A percentile compares a stretch with the other conserved stretches of the same genome.
phyloP scores from a whole-genome alignment of 2,113 vertebrate genomes.

The Rallus limicola region DNA sequence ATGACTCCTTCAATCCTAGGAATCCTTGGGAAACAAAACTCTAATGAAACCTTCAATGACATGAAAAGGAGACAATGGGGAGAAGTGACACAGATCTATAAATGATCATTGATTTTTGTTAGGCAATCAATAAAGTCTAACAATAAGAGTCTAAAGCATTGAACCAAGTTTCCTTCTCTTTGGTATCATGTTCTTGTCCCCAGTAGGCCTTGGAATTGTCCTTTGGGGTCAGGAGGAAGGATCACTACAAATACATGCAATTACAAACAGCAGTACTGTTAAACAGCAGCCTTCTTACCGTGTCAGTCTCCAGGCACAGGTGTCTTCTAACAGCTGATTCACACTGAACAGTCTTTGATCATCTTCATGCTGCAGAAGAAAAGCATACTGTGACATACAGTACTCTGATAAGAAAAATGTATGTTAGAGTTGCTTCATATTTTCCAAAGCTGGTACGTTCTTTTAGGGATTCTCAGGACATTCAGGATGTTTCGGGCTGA shows the following conservation, averaged over 20 bases:
- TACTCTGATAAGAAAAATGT: not conserved
- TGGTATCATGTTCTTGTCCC: not conserved
- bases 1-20: not conserved
- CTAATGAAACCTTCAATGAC: not conserved
- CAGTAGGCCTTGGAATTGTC: not conserved
- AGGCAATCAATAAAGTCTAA: not conserved
- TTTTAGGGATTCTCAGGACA: not conserved
- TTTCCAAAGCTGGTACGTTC: slow-evolving; percentile 34
- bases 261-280: not conserved
- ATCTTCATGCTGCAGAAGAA: slow-evolving; percentile 65
- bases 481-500: not conserved
- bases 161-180: not conserved
- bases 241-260: not conserved
- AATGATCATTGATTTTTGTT: not conserved
- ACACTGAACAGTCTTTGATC: slow-evolving; percentile 63
- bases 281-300: slow-evolving; percentile 40
- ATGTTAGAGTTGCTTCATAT: not conserved
- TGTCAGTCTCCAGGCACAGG: slow-evolving; percentile 63
- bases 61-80: not conserved
- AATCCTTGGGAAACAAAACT: not conserved
- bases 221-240: not conserved
- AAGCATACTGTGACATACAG: not conserved
- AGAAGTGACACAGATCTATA: not conserved
- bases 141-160: not conserved
- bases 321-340: slow-evolving; percentile 53